These are phyloP conservation scores for Dryas iulia DNA, from an alignment of 1,140 invertebrate species.

Conservation along the genomic window DNA sequence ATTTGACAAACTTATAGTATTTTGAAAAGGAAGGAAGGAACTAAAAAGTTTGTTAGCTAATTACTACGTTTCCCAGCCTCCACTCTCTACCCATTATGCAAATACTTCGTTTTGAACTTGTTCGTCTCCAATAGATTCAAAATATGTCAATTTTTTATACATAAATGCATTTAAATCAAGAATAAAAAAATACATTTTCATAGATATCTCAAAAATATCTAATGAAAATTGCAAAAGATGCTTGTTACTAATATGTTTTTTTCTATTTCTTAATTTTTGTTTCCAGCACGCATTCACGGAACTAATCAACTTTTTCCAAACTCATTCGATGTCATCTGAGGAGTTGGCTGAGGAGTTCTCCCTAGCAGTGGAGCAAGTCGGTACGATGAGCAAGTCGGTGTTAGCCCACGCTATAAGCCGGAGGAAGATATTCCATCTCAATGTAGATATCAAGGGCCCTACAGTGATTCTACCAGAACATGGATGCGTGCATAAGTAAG, in stretches of 20 bases:
- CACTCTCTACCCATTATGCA: too few species aligned
- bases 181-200: too few species aligned
- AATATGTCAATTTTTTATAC: too few species aligned
- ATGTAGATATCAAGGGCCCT: constrained; percentile 89
- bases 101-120: too few species aligned
- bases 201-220: too few species aligned
- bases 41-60: too few species aligned
- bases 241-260: background rate
- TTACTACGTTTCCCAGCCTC: too few species aligned
- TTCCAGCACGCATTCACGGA: constrained; percentile 87
- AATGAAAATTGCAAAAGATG: too few species aligned
- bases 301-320: constrained; percentile 87
- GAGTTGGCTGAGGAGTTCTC: constrained; percentile 57
- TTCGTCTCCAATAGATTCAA: too few species aligned
- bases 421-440: constrained; percentile 86
- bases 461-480: constrained; percentile 90
- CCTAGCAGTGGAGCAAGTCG: constrained; percentile 44
- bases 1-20: too few species aligned
- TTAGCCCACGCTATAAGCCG: constrained; percentile 82
- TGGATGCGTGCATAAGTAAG: constrained; percentile 88
- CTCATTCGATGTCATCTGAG: constrained; percentile 65
- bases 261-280: background rate
- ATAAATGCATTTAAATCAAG: too few species aligned
- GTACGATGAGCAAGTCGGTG: constrained; percentile 59
- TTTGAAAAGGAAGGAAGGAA: too few species aligned